Evolutionary conservation across 2,888 invertebrate genomes (phyloP).

Genomic region (Drosophila atripex): DNA sequence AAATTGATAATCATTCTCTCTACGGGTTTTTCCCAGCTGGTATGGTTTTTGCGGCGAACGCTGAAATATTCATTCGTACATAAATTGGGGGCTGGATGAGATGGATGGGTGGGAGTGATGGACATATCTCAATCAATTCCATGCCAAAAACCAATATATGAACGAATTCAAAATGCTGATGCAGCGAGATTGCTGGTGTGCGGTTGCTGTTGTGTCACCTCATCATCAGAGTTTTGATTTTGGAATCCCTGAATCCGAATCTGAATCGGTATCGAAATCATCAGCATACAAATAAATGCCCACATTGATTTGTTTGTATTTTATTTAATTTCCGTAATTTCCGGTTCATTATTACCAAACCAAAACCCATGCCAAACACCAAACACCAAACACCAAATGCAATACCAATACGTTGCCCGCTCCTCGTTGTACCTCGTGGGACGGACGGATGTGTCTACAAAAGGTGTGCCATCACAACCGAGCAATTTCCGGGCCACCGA

Average conservation of each 20-base stretch:
- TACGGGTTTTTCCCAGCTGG: constrained; percentile 20
- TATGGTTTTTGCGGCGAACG: constrained; percentile 16
- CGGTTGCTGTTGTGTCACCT: constrained; percentile 16
- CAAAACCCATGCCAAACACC: constrained; percentile 71
- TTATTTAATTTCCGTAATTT: constrained; percentile 80
- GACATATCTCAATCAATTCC: constrained; percentile 42
- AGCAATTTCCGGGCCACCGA: constrained; percentile 94
- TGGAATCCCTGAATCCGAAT: constrained; percentile 15
- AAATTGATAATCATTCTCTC: constrained; percentile 41
- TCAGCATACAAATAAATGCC: constrained; percentile 61
- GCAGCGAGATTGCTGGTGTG: constrained; percentile 14
- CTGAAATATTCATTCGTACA: constrained; percentile 28
- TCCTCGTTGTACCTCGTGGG: constrained; percentile 27
- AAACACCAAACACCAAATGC: constrained; percentile 61
- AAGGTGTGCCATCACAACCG: constrained; percentile 98
- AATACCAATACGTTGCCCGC: constrained; percentile 31
- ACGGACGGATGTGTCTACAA: constrained; percentile 38
- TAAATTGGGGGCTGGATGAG: constrained; percentile 1
- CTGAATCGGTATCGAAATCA: constrained; percentile 29
- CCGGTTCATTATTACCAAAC: constrained; percentile 80
- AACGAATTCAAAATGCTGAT: constrained; percentile 26
- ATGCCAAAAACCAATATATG: constrained; percentile 19
- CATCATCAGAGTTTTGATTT: constrained; percentile 41
- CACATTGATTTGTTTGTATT: constrained; percentile 79
- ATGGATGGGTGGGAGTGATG: constrained; percentile 6